Percentiles rank a stretch among this genome's conserved stretches.
phyloP scores from a whole-genome alignment of 1,140 invertebrate species.

The Stenopsyche tienmushanensis region DNA sequence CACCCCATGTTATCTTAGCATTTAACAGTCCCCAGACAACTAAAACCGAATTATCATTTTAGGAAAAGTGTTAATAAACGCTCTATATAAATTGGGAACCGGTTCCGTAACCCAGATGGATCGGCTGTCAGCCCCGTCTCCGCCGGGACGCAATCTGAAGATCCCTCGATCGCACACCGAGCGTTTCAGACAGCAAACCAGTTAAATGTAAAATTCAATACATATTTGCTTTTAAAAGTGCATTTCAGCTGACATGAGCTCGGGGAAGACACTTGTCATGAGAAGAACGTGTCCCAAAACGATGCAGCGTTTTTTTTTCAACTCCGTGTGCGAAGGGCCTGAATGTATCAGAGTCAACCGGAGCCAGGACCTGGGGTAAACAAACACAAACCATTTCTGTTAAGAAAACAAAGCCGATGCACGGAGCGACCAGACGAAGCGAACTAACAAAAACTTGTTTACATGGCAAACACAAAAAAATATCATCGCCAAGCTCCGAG shows the following conservation, averaged over 20 bases:
- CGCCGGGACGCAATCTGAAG: too few species aligned
- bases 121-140: too few species aligned
- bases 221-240: not conserved
- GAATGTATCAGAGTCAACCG: slow-evolving; percentile 12
- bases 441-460: slow-evolving; percentile 27
- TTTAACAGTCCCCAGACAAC: too few species aligned
- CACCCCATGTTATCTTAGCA: too few species aligned
- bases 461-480: slow-evolving; percentile 16
- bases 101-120: too few species aligned
- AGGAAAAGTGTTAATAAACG: too few species aligned
- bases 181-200: too few species aligned
- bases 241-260: not conserved
- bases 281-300: not conserved
- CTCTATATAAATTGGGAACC: too few species aligned
- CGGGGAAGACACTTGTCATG: not conserved
- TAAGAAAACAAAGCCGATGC: slow-evolving; percentile 30
- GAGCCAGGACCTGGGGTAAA: slow-evolving; percentile 17
- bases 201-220: too few species aligned
- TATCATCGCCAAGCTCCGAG: not conserved
- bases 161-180: too few species aligned
- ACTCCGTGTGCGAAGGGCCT: not conserved
- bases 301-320: not conserved
- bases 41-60: too few species aligned
- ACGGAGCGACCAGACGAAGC: slow-evolving; percentile 8
- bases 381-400: slow-evolving; percentile 31